Conservation (phyloP, 2,113 vertebrate genomes). For the Pandion haliaetus region DNA sequence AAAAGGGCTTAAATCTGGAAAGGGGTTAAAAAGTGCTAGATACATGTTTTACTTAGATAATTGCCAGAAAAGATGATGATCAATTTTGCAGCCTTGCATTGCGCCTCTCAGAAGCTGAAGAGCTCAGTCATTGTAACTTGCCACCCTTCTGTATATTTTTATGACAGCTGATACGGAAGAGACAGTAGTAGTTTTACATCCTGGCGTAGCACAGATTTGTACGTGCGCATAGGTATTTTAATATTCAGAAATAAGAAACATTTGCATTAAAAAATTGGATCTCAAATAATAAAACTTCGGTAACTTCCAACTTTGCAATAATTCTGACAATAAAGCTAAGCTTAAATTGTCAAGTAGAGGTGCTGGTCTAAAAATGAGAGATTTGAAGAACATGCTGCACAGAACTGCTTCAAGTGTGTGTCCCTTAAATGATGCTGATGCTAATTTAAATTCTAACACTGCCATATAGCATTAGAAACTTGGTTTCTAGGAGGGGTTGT, state of each 20-base stretch:
- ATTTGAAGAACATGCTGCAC: neutral
- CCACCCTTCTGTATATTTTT: neutral
- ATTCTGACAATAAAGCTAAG: neutral
- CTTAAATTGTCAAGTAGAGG: neutral
- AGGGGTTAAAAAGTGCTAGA: neutral
- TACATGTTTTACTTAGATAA: neutral
- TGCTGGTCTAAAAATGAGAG: neutral
- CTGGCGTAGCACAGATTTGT: neutral
- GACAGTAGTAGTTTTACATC: fast-evolving
- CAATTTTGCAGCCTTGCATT: neutral
- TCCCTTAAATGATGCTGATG: neutral
- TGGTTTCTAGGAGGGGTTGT: neutral
- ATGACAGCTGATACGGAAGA: neutral
- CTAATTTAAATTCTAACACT: neutral
- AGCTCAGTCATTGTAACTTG: neutral
- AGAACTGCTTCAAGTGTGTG: fast-evolving
- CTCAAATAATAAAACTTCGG: neutral
- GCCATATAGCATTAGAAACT: fast-evolving
- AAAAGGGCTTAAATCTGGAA: neutral
- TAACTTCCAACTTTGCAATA: neutral
- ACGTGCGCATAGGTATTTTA: fast-evolving
- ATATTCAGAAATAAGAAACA: neutral
- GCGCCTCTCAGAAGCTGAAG: neutral
- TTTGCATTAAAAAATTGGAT: neutral
- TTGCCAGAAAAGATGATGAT: neutral